Evolutionary conservation across 2,888 invertebrate species (phyloP).

Genomic region (Rhagonycha lutea): DNA sequence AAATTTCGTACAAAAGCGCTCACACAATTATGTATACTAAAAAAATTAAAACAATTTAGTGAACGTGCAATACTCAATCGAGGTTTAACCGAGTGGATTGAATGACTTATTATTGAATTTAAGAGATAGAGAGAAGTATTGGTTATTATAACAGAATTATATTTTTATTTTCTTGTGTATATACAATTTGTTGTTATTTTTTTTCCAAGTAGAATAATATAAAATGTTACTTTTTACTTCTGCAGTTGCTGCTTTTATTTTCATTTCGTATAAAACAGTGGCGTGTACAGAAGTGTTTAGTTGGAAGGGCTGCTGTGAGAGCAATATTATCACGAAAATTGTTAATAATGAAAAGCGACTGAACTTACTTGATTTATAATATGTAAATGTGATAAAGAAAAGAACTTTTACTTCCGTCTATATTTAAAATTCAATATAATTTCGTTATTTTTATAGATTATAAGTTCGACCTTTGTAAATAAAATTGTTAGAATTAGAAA

Average conservation of each 20-base stretch:
- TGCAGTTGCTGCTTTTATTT: not conserved
- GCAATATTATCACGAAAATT: not conserved
- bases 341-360: not conserved
- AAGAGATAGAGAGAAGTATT: conserved; percentile 19
- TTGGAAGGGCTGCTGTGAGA: not conserved
- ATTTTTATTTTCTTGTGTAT: not conserved
- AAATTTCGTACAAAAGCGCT: conserved; percentile 14
- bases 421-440: conserved; percentile 19
- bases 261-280: not conserved
- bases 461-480: conserved; percentile 39
- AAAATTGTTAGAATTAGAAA: conserved; percentile 44
- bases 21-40: conserved; percentile 19
- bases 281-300: not conserved
- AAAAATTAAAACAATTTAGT: conserved; percentile 8
- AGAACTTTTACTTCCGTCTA: conserved; percentile 18
- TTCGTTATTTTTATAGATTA: conserved; percentile 19
- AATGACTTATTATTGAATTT: conserved; percentile 13
- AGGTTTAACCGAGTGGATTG: conserved; percentile 18
- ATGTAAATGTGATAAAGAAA: not conserved
- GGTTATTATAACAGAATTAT: not conserved
- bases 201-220: not conserved
- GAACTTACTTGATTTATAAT: not conserved
- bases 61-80: conserved; percentile 26
- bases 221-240: not conserved
- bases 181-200: not conserved